Base-by-base conservation (phyloP, 2,888 invertebrate species). In the Machimus atricapillus region DNA sequence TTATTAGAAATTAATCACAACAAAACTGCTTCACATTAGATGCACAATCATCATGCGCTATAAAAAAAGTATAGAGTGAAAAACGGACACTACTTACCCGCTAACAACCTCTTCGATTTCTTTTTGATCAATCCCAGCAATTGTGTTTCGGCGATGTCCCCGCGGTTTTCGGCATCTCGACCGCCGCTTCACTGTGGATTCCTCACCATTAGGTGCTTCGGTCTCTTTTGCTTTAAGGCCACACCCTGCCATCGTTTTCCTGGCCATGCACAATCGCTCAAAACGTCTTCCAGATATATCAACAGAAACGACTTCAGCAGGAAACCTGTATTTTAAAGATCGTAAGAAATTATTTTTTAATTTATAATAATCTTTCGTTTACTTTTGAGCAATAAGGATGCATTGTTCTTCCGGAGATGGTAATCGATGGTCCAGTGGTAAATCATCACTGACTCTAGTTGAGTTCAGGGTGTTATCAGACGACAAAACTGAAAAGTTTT, bases 371-470 rank as follows among this genome's bases (percentile, higher is more conserved):
- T 66, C 1, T 12, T 66, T 16, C 4, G 19, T 43, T 86, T 93
- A 97, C 97, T 96, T 97, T 91, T 96, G 95, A 90, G 96, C 97
- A 91, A 97, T 95, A 90, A 96, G 95, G 92, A 96, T 95, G 89
- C 96, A 94, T 93, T 97, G 97, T 93, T 97, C 97, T 92, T 97
- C 97, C 56, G 97, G 97, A 89, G 97, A 97, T 79, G 97, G 97
- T 90, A 97, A 94, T 92, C 96, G 95, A 93, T 97, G 97, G 93
- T 97, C 97, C 90, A 97, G 95, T 89, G 95, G 96, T 91, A 93
- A 93, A 89, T 92, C 91, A 88, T 93, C 91, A 89, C 94, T 93
- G 40, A 40, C 74, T 74, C 31, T 46, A 12, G 74, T 74, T 9
- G 82, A 37, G 16, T 85, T 43, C n/a, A 46, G 1, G 27, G 23